phyloP scores from a whole-genome alignment of 2,113 vertebrate species.

The Tupaia chinensis region DNA sequence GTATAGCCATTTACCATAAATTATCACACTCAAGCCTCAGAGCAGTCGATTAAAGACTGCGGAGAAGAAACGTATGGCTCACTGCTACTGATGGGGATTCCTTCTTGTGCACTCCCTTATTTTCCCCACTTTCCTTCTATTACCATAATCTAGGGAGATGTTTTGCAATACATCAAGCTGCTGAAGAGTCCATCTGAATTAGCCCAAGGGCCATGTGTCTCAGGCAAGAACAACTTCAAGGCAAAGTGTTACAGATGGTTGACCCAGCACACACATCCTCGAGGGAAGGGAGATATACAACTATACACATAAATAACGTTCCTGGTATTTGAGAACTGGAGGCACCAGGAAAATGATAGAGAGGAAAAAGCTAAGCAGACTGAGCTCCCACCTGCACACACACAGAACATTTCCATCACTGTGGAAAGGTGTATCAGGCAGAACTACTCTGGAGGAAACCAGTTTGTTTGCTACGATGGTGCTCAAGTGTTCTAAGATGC shows the following conservation, averaged over 20 bases:
- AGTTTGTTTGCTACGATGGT: background rate
- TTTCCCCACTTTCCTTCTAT: background rate
- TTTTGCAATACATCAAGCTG: background rate
- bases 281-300: background rate
- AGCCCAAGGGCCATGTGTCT: background rate
- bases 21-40: background rate
- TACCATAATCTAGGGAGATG: constrained; percentile 2
- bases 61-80: background rate
- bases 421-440: background rate
- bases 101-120: background rate
- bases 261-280: background rate
- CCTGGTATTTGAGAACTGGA: background rate
- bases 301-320: background rate
- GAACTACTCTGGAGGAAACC: background rate
- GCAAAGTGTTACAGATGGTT: background rate
- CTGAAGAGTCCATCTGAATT: background rate
- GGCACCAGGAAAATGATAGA: background rate
- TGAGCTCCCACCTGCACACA: background rate
- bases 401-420: background rate
- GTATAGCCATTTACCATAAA: background rate
- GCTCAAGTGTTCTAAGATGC: background rate
- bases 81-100: background rate
- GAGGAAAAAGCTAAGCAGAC: background rate
- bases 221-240: background rate
- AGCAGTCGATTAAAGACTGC: background rate